These are phyloP conservation scores for Ferrisia virgata DNA, from an alignment of 2,888 invertebrate genomes.

Conservation along the genomic window DNA sequence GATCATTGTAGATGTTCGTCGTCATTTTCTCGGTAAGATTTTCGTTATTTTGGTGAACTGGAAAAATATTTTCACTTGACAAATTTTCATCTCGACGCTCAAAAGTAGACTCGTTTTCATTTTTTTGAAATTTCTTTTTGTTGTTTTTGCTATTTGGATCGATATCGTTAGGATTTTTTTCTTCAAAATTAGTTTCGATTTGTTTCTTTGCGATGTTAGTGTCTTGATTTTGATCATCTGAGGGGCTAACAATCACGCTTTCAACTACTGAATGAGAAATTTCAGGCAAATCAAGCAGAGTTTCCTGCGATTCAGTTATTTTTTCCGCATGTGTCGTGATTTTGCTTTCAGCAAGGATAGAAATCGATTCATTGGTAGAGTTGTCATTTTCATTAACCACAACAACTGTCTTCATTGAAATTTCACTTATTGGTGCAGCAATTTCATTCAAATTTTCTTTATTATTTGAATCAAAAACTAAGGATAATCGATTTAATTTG, in stretches of 20 bases:
- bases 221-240: not conserved
- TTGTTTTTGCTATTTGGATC: too few species aligned
- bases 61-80: too few species aligned
- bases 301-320: not conserved
- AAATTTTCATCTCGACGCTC: too few species aligned
- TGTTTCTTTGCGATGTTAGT: too few species aligned
- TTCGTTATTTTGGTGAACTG: too few species aligned
- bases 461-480: not conserved
- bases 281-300: not conserved
- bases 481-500: not conserved
- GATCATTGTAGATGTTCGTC: too few species aligned
- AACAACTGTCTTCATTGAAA: not conserved
- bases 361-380: not conserved
- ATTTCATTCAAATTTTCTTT: not conserved
- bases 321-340: not conserved
- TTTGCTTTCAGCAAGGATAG: not conserved
- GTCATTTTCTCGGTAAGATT: too few species aligned
- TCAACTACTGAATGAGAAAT: not conserved
- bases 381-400: not conserved
- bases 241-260: not conserved
- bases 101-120: too few species aligned
- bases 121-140: too few species aligned
- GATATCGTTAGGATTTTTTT: too few species aligned
- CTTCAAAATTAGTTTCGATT: too few species aligned
- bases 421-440: not conserved